Evolutionary conservation across 2,797 vertebrate species (phyloP), one percentile per base, ranked within the genome.

Genomic region (Oreortyx pictus): DNA sequence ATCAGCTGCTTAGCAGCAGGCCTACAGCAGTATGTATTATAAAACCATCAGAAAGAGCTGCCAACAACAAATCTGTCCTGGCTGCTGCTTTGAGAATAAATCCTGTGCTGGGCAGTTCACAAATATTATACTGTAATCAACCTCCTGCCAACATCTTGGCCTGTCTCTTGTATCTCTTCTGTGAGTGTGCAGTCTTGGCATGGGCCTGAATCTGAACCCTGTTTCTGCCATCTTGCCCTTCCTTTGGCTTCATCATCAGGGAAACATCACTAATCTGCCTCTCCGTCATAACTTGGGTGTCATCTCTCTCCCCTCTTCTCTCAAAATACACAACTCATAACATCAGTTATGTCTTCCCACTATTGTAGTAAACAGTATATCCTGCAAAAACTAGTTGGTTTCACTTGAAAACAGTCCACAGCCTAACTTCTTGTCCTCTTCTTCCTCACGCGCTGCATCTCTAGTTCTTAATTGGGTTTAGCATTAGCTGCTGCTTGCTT

Each of bases 71-170:
- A 84, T 61, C 37, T 80, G 22, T 80, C 61, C 49, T 43, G 5
- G 57, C 65, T 82, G 54, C 49, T 62, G 12, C 67, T 91, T 86
- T 43, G 67, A 61, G 61, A 79, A 64, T 46, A 82, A 92, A 67
- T 76, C 37, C 19, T 49, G 17, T 67, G 19, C 62, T 81, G 73
- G 31, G 14, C 11, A 66, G 25, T 60, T 52, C n/a, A 41, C 0
- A 0, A 71, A 70, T 24, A 35, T 2, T 33, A 10, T 25, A 56
- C 17, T 14, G 33, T 11, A 75, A 24, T 74, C 15, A 35, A 3
- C 70, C 9, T 74, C 52, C 12, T n/a, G 41, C 27, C 33, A 61
- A 4, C 3, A 20, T 9, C 64, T 90, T 47, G 44, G 5, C 7
- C 22, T 61, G 24, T 44, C 8, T 79, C 31, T 47, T 78, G 1